phyloP scores from a whole-genome alignment of 2,888 invertebrate genomes.

The Cataglyphis albicans region DNA sequence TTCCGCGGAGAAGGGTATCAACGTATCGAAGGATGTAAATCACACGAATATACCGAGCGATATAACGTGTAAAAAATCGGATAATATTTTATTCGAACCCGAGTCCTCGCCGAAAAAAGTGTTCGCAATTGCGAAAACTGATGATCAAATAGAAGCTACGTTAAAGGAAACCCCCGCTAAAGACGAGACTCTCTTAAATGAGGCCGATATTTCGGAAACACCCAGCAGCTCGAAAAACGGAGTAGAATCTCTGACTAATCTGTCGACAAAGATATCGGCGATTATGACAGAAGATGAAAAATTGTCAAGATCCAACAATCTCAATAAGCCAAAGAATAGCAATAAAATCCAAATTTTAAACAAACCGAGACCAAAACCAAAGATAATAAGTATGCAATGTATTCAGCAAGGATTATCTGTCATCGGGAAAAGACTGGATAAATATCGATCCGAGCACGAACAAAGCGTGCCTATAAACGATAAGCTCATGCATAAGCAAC shows the following conservation, averaged over 20 bases:
- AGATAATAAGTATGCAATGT: constrained; percentile 51
- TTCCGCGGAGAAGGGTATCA: constrained; percentile 48
- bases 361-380: constrained; percentile 52
- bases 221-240: constrained; percentile 82
- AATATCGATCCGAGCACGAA: not conserved
- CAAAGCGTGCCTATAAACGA: constrained; percentile 26
- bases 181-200: constrained; percentile 77
- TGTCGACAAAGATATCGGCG: constrained; percentile 81
- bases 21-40: not conserved
- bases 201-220: constrained; percentile 82
- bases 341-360: constrained; percentile 20
- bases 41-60: not conserved
- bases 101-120: constrained; percentile 80
- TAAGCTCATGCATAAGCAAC: constrained; percentile 62
- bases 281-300: constrained; percentile 72
- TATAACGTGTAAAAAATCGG: not conserved
- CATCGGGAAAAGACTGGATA: not conserved
- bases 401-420: constrained; percentile 13
- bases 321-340: constrained; percentile 5
- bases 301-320: constrained; percentile 22
- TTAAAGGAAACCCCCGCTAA: constrained; percentile 82
- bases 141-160: constrained; percentile 59
- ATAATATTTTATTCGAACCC: constrained; percentile 6
- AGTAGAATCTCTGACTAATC: constrained; percentile 80
- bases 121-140: constrained; percentile 73